phyloP scores from a whole-genome alignment of 2,113 vertebrate species.

The Vidua macroura region DNA sequence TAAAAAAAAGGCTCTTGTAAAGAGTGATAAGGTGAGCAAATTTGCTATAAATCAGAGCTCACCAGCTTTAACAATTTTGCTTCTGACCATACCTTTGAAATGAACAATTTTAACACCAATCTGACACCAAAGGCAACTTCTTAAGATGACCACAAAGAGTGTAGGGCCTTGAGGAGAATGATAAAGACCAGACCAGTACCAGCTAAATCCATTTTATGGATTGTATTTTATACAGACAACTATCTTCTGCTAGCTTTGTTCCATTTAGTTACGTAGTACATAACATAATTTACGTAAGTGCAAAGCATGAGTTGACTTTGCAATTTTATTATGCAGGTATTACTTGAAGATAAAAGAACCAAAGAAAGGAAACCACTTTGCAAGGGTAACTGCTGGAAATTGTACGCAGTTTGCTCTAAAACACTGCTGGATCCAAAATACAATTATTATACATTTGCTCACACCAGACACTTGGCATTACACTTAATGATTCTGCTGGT shows the following conservation, averaged over 20 bases:
- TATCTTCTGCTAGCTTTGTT: neutral
- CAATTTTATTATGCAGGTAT: neutral
- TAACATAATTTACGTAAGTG: neutral
- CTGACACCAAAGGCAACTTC: neutral
- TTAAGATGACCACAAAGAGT: neutral
- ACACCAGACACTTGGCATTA: neutral
- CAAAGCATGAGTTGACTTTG: neutral
- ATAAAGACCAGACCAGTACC: neutral
- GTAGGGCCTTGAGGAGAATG: neutral
- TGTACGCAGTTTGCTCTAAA: neutral
- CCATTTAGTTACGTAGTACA: neutral
- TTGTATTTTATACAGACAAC: neutral
- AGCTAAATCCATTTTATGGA: neutral
- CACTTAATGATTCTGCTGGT: neutral
- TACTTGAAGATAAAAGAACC: neutral
- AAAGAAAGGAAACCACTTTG: neutral
- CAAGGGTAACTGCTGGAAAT: constrained; percentile 33
- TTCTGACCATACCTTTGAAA: neutral
- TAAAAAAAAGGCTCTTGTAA: neutral
- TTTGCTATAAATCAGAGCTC: neutral
- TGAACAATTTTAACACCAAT: neutral
- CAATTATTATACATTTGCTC: neutral
- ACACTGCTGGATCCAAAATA: constrained; percentile 9
- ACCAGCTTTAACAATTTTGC: neutral
- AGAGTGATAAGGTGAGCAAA: neutral